Evolutionary conservation across 92 coral and sea anemone species (phyloP), one percentile per base, ranked within the genome.

Genomic region (Blastomussa wellsi): DNA sequence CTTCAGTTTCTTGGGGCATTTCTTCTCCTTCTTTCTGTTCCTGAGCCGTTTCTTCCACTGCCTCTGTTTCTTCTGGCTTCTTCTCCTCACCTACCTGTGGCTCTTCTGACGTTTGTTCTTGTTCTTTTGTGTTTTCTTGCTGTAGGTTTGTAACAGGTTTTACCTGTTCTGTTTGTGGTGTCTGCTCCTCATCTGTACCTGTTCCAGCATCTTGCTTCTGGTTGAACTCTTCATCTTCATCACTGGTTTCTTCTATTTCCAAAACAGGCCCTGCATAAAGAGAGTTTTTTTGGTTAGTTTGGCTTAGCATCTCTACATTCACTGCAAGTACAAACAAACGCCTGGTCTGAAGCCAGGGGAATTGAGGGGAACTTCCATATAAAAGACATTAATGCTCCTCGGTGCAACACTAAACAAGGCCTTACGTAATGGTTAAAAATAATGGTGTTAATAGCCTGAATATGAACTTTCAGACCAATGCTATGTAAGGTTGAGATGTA

Each of bases 221-320:
- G 17, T 74, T 72, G 24, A 37, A 20, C 41, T 49, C 81, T 53
- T 62, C 80, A 57, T 60, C 93, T 65, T 88, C 93, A 29, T 84
- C 90, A n/a, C 86, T 84, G 35, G 94, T 86, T 84, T 94, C 98
- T 82, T 96, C 98, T 47, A 96, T 79, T 69, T 96, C 98, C 64
- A 92, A 82, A 32, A 96, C 95, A 76, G 98, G 98, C 98, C 98
- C 98, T 96, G 69, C 24, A 79, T 14, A 51, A 17, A 22, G 19
- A 52, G 4, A n/a, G 2, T 11, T 12, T 20, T n/a, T 19, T 35
- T 33, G 41, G 13, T 47, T 6, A 70, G 44, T 26, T 33, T 19
- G 35, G 16, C 37, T 2, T 20, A 29, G 16, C 47, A 49, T 32
- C 80, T 76, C 47, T 76, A 76, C 47, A 51, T 11, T 1, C 8